These are phyloP conservation scores for Serranus cabrilla DNA, from an alignment of 2,797 vertebrate species.

Conservation along the genomic window DNA sequence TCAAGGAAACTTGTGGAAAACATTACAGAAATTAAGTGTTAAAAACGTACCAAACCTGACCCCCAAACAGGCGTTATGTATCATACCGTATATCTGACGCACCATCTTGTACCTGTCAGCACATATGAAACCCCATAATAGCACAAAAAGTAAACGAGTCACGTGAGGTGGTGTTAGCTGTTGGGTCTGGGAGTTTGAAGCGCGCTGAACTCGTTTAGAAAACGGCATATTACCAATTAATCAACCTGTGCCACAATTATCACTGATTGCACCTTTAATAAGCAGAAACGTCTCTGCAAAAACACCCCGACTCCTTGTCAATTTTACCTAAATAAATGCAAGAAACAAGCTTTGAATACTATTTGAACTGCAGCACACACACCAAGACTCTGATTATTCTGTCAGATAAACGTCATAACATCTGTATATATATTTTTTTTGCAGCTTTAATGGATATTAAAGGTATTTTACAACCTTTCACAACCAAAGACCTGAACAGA, in stretches of 20 bases:
- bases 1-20: neutral
- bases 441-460: neutral
- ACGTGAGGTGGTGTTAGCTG: too few relatives aligned
- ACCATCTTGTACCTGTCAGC: neutral
- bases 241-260: neutral
- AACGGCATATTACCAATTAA: neutral
- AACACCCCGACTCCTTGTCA: neutral
- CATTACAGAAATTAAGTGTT: neutral
- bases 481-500: neutral
- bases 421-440: too few relatives aligned
- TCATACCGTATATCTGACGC: neutral
- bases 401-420: neutral
- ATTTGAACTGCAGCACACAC: neutral
- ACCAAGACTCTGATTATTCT: neutral
- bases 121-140: neutral
- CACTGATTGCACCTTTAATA: constrained; percentile 17
- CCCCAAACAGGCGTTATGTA: neutral
- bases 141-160: too few relatives aligned
- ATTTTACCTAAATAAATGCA: neutral
- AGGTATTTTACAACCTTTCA: neutral
- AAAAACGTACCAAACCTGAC: neutral
- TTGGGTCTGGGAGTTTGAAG: too few relatives aligned
- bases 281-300: neutral
- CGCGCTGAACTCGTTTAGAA: too few relatives aligned
- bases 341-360: neutral